phyloP scores from a whole-genome alignment of 2,888 invertebrate species.

The Hyppa rectilinea region DNA sequence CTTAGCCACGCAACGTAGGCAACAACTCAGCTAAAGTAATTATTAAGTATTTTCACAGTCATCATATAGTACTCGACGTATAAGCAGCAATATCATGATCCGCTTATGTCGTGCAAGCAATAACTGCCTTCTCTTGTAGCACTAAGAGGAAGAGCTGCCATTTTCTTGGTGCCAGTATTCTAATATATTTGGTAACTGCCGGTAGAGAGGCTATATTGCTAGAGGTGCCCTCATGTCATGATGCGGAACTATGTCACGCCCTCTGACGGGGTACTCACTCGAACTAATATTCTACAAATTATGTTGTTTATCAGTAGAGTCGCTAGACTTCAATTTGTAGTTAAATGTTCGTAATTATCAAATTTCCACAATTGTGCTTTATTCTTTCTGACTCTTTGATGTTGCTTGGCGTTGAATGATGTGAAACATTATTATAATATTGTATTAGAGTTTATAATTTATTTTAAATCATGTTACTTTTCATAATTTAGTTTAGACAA shows the following conservation, averaged over 20 bases:
- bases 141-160: conserved; percentile 17
- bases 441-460: conserved; percentile 83
- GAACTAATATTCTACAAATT: conserved; percentile 65
- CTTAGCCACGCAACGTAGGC: conserved; percentile 39
- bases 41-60: conserved; percentile 49
- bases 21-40: conserved; percentile 44
- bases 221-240: conserved; percentile 51
- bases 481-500: conserved; percentile 85
- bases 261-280: conserved; percentile 57
- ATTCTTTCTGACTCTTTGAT: conserved; percentile 86
- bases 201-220: conserved; percentile 39
- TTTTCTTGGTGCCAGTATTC: conserved; percentile 42
- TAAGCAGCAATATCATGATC: conserved; percentile 23
- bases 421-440: conserved; percentile 83
- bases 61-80: conserved; percentile 17
- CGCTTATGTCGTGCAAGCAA: conserved; percentile 52
- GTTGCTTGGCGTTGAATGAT: conserved; percentile 89
- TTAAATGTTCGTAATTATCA: conserved; percentile 82
- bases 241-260: conserved; percentile 40
- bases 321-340: conserved; percentile 89
- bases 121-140: conserved; percentile 27
- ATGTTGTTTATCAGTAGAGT: conserved; percentile 83
- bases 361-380: conserved; percentile 84
- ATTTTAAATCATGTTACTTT: conserved; percentile 86
- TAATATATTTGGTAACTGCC: conserved; percentile 37